Conservation (phyloP, 2,113 vertebrate genomes). For the Butastur rufipennis region DNA sequence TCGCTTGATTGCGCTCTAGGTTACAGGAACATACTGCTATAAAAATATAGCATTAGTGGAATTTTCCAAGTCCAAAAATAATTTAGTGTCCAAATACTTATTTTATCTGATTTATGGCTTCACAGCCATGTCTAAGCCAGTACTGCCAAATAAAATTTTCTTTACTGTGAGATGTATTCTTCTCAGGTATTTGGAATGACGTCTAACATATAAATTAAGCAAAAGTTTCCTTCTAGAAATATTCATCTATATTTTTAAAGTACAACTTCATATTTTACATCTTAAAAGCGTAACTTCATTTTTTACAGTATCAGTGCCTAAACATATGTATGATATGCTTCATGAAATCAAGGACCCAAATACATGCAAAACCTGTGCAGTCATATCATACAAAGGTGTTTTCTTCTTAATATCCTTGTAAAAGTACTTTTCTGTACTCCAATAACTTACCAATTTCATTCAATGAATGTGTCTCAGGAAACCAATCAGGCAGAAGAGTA, state of each 20-base stretch:
- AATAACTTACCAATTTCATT: background rate
- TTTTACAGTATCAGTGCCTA: background rate
- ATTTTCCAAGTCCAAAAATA: conserved; percentile 46
- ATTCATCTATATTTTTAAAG: background rate
- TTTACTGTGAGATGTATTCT: background rate
- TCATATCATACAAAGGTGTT: fast-evolving
- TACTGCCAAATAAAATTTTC: conserved; percentile 46
- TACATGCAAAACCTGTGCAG: background rate
- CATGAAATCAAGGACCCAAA: background rate
- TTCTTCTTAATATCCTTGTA: background rate
- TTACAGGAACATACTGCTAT: conserved; percentile 11
- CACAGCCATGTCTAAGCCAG: background rate
- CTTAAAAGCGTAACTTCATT: background rate
- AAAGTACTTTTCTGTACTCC: background rate
- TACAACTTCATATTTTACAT: background rate
- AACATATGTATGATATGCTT: background rate
- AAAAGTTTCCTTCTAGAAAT: background rate
- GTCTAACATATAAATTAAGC: background rate
- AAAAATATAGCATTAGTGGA: conserved; percentile 36
- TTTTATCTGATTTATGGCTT: conserved; percentile 41
- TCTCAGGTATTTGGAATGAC: background rate
- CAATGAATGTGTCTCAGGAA: background rate
- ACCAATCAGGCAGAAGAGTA: background rate
- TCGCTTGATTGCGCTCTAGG: background rate
- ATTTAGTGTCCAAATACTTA: conserved; percentile 10